Percentiles rank a stretch among this genome's conserved stretches.
These are phyloP conservation scores for Enteromius viviparus DNA, from an alignment of 2,797 vertebrate genomes.

Conservation along the genomic window DNA sequence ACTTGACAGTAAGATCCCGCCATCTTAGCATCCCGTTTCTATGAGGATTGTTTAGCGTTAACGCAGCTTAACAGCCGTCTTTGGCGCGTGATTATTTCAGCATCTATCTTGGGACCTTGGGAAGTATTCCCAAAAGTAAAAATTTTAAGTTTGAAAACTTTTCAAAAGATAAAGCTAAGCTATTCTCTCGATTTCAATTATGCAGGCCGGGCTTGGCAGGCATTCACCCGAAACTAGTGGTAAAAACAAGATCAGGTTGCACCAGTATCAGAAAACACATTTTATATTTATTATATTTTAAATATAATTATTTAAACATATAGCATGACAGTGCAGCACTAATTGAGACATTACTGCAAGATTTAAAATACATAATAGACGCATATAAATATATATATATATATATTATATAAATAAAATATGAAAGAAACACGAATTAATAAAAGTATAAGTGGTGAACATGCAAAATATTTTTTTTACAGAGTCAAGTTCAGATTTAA, in stretches of 20 bases:
- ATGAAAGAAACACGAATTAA: background rate
- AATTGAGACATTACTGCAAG: background rate
- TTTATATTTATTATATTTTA: background rate
- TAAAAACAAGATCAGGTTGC: background rate
- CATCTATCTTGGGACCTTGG: background rate
- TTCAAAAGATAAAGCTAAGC: background rate
- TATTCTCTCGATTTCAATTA: background rate
- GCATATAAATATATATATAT: no score
- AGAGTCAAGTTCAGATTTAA: conserved; percentile 8
- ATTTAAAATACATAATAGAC: background rate
- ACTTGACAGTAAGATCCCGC: conserved; percentile 82
- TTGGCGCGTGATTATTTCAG: background rate
- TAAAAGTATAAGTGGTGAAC: background rate
- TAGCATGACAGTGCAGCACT: background rate
- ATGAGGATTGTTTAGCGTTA: conserved; percentile 28
- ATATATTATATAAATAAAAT: no score
- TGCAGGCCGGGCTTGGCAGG: background rate
- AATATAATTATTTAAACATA: background rate
- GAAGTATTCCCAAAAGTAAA: no score
- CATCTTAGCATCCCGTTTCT: conserved; percentile 75
- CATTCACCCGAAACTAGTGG: background rate
- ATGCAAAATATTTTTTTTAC: background rate
- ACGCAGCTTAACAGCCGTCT: background rate
- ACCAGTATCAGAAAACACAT: background rate
- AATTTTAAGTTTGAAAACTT: conserved; percentile 17